Evolutionary conservation across 1,140 invertebrate species (phyloP).

Genomic region (Contarinia nasturtii): DNA sequence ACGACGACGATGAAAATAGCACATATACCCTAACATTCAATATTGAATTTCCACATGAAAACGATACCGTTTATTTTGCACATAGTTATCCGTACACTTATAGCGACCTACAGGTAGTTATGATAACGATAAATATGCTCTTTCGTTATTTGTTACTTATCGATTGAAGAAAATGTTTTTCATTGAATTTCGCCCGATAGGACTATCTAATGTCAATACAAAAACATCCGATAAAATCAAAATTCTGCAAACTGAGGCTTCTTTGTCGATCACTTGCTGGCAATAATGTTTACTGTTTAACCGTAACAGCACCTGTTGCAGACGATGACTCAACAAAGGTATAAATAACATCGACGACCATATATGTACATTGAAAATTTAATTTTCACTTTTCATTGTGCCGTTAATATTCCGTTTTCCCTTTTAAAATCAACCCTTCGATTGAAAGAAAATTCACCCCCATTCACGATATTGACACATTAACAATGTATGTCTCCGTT

Average conservation of each 20-base stretch:
- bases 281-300: constrained; percentile 82
- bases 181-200: constrained; percentile 24
- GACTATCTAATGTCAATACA: constrained; percentile 48
- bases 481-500: not conserved
- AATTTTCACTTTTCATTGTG: no score
- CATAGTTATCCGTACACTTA: constrained; percentile 97
- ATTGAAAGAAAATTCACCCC: no score
- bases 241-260: constrained; percentile 54
- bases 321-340: constrained; percentile 28
- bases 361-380: no score
- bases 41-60: constrained; percentile 72
- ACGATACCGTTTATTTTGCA: constrained; percentile 84
- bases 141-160: no score
- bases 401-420: no score
- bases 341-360: not conserved
- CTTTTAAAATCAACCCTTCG: no score
- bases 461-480: no score
- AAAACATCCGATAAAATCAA: constrained; percentile 59
- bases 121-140: constrained; percentile 4
- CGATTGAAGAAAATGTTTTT: not conserved
- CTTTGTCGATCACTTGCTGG: constrained; percentile 74
- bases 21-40: constrained; percentile 82
- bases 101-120: constrained; percentile 58
- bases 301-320: constrained; percentile 54
- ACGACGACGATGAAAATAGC: not conserved